phyloP scores from a whole-genome alignment of 1,140 invertebrate species.

The Listronotus bonariensis region DNA sequence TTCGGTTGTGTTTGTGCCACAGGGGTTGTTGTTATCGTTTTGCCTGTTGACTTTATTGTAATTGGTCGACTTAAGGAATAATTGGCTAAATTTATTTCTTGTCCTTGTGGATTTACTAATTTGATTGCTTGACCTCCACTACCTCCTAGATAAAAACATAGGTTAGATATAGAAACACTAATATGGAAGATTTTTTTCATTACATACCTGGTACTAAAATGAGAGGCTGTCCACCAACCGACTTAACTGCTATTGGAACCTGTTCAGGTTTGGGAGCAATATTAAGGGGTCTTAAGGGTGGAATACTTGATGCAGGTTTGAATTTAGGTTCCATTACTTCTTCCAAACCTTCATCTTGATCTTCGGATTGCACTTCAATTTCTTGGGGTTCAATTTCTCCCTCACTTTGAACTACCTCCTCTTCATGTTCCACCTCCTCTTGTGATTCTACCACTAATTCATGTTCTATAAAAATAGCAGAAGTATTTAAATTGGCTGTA shows the following conservation, averaged over 20 bases:
- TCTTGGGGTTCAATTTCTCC: conserved; percentile 45
- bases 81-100: conserved; percentile 51
- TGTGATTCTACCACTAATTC: conserved; percentile 39
- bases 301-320: conserved; percentile 42
- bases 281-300: conserved; percentile 52
- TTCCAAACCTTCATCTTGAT: conserved; percentile 37
- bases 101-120: conserved; percentile 50
- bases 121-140: conserved; percentile 50
- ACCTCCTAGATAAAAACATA: conserved; percentile 17
- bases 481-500: too few relatives aligned
- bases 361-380: conserved; percentile 36
- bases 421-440: conserved; percentile 43
- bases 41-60: conserved; percentile 48
- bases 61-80: conserved; percentile 46
- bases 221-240: conserved; percentile 48
- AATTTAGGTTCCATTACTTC: conserved; percentile 45
- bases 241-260: conserved; percentile 51
- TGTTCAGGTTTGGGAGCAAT: conserved; percentile 55
- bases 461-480: conserved; percentile 22
- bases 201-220: conserved; percentile 49
- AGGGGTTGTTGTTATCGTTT: conserved; percentile 39
- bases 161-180: not conserved
- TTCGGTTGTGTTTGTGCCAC: conserved; percentile 46
- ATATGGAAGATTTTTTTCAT: not conserved
- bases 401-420: conserved; percentile 46